Evolutionary conservation across 2,113 vertebrate genomes (phyloP), one percentile per base, ranked within the genome.

Genomic region (Sminthopsis crassicaudata): DNA sequence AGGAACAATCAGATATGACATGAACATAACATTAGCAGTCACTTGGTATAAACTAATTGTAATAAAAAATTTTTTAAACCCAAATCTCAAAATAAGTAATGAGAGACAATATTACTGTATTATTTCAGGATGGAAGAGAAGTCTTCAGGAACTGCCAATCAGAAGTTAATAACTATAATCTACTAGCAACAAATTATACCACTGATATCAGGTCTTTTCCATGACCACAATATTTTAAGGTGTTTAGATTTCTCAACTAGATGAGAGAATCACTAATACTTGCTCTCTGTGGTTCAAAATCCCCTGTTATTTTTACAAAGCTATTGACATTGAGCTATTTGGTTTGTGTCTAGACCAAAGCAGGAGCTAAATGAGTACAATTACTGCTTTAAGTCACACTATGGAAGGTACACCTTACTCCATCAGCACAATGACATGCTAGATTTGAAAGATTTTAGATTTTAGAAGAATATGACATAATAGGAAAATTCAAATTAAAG

Each of bases 121-220:
- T 46, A 96, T 16, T 93, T 67, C 95, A 97, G 92, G 67, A 2
- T 53, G 91, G 93, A 0, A 12, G 8, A 91, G 93, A 94, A 55
- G 53, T 26, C 53, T 54, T 54, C 53, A 54, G 53, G 19, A 54
- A 23, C 14, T 54, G 53, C 53, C 53, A 24, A 54, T 54, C 53
- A 54, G 53, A 54, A 22, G 22, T 4, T 22, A 54, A 54, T 54
- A 93, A 16, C 16, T 55, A 48, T 90, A 92, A 93, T 27, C 50
- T 22, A 95, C 92, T 89, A 60, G 19, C 93, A 52, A 91, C 3
- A 94, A 0, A 92, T n/a, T 96, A 94, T 94, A 52, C 23, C 36
- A 54, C 27, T 42, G 48, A 42, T 30, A 84, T 46, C 26, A 90
- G 51, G 53, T 8, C 53, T 88, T 48, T 94, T 94, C 46, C 53